Conservation (phyloP, 2,113 vertebrate species). For the Hemiprocne comata region DNA sequence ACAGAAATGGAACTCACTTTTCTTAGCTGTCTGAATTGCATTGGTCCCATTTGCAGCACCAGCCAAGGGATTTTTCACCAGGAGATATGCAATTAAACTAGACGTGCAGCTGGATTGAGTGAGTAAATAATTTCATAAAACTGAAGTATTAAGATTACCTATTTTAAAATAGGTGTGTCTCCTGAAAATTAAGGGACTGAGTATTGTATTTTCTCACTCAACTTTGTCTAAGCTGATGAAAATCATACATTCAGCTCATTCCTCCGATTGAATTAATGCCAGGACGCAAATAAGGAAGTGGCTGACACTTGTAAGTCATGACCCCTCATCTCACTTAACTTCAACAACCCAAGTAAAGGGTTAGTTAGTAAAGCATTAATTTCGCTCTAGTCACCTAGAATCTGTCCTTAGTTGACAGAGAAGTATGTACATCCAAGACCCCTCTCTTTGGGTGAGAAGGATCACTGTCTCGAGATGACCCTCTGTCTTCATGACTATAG, state of each 20-base stretch:
- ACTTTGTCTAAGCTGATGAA: background rate
- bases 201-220: background rate
- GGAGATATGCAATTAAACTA: slow-evolving; percentile 22
- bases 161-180: background rate
- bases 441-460: background rate
- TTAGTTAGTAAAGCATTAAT: background rate
- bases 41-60: background rate
- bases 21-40: slow-evolving; percentile 15
- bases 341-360: background rate
- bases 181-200: background rate
- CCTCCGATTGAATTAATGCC: background rate
- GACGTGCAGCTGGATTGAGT: background rate
- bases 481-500: background rate
- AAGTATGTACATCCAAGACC: background rate
- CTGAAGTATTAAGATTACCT: background rate
- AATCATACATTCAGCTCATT: background rate
- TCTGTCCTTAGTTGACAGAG: background rate
- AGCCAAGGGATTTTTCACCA: slow-evolving; percentile 42
- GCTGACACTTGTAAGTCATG: background rate
- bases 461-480: background rate
- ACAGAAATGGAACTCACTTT: slow-evolving; percentile 38
- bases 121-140: background rate
- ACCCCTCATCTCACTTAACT: background rate
- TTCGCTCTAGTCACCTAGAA: background rate
- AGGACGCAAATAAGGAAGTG: background rate